Evolutionary conservation across 2,113 vertebrate species (phyloP), one percentile per base, ranked within the genome.

Genomic region (Eulacestoma nigropectus): DNA sequence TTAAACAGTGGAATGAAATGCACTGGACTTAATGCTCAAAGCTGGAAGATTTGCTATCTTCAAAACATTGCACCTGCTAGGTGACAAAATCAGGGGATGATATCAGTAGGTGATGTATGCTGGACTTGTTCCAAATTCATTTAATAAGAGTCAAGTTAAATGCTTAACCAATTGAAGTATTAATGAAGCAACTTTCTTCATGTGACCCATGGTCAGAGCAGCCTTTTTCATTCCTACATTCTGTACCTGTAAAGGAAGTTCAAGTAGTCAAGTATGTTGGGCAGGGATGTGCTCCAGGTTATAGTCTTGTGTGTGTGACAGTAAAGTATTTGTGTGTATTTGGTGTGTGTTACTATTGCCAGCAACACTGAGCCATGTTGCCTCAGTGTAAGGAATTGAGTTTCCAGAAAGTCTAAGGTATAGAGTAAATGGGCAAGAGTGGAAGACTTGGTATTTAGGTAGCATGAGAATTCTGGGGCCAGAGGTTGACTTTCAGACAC

Each of bases 161-260:
- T 74, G 39, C 37, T 53, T 50, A 14, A 42, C 20, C 18, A 7
- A 17, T 10, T 59, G 13, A 39, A 16, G 16, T 70, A 53, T 14
- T 78, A 3, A 4, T 52, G 81, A 30, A 70, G 50, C 27, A 23
- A 22, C 41, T 87, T 47, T 49, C 33, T 41, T n/a, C 7, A 5
- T 49, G 32, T 11, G 19, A 6, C 14, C 44, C 32, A 1, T 2
- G 3, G 23, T 18, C 59, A 64, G 59, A 55, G 37, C 41, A 52
- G 2, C 17, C 42, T 12, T 41, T 59, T 11, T 4, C 10, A 2
- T 33, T 47, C 21, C 0, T 9, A 0, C 8, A 2, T 59, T 39
- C 39, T 22, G 42, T 22, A 6, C 9, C 2, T 19, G 57, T 10
- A 22, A 9, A 11, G 47, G 33, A 22, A n/a, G 50, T 6, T 56